phyloP scores from a whole-genome alignment of 2,888 invertebrate species.

The Amiota communis region DNA sequence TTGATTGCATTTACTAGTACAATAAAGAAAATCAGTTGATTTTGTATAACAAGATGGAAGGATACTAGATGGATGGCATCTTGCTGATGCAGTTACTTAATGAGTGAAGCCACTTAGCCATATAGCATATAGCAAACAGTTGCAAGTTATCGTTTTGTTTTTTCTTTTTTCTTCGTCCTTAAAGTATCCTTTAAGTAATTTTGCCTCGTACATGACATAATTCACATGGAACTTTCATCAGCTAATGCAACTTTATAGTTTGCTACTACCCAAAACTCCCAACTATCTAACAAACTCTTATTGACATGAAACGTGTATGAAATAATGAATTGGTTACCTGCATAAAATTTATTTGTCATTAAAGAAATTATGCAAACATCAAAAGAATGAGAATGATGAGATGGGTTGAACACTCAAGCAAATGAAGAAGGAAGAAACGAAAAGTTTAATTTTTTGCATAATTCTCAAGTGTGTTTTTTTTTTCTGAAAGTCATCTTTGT shows the following conservation, averaged over 20 bases:
- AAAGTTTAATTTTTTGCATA: conserved; percentile 36
- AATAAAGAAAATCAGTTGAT: background rate
- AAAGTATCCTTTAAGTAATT: too few relatives aligned
- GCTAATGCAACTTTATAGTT: background rate
- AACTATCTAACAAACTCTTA: too few relatives aligned
- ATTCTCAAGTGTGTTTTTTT: conserved; percentile 35
- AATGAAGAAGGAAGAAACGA: conserved; percentile 27
- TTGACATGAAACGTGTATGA: conserved; percentile 15
- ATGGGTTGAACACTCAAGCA: too few relatives aligned
- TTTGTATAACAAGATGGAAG: background rate
- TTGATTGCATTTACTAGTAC: background rate
- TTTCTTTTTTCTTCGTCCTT: too few relatives aligned
- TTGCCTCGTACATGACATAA: background rate
- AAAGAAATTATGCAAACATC: conserved; percentile 19
- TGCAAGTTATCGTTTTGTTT: too few relatives aligned
- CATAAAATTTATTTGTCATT: conserved; percentile 26
- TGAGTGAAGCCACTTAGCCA: too few relatives aligned
- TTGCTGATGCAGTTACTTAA: too few relatives aligned
- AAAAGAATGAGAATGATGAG: background rate
- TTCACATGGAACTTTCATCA: background rate
- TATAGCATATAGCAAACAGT: too few relatives aligned
- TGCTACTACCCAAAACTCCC: too few relatives aligned
- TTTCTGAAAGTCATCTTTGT: too few relatives aligned
- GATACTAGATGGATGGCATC: too few relatives aligned
- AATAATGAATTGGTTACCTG: conserved; percentile 23